Conservation (phyloP, 2,888 invertebrate species). For the Alentia gelatinosa region DNA sequence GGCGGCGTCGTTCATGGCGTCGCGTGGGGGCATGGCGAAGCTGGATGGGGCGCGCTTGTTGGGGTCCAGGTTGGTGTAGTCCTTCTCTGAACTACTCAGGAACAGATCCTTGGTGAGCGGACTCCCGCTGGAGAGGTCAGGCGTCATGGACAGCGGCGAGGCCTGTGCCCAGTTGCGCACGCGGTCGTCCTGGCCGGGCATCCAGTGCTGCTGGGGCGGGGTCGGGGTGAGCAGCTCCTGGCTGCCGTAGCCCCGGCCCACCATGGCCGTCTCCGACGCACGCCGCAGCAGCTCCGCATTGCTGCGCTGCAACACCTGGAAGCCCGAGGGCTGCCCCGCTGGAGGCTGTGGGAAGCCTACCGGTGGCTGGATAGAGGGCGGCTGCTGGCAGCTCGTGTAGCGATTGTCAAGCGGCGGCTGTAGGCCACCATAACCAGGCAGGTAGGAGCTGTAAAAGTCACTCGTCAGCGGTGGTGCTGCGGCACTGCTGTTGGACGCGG, state of each 20-base stretch:
- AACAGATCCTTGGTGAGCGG: conserved; percentile 52
- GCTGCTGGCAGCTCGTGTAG: conserved; percentile 46
- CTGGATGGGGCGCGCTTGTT: conserved; percentile 48
- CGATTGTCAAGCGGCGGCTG: conserved; percentile 48
- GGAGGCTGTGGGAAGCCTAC: conserved; percentile 45
- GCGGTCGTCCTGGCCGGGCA: conserved; percentile 59
- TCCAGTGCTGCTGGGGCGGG: conserved; percentile 57
- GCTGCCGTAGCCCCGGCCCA: conserved; percentile 48
- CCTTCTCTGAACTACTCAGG: conserved; percentile 50
- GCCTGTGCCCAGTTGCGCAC: conserved; percentile 61
- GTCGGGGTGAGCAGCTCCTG: conserved; percentile 47
- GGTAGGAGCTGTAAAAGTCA: conserved; percentile 53
- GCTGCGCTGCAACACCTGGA: conserved; percentile 51
- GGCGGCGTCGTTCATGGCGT: conserved; percentile 37
- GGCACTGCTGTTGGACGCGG: not conserved
- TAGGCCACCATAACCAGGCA: conserved; percentile 27
- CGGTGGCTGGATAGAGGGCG: conserved; percentile 37
- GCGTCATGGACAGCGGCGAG: conserved; percentile 59
- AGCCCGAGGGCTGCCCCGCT: conserved; percentile 47
- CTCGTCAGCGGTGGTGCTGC: conserved; percentile 28
- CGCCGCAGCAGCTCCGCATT: conserved; percentile 61
- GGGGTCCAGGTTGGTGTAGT: conserved; percentile 47
- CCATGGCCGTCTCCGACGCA: conserved; percentile 54
- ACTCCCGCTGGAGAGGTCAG: conserved; percentile 55
- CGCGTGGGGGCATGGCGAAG: not conserved